These are phyloP conservation scores for Illadopsis cleaveri DNA, from an alignment of 2,113 vertebrate genomes.

Conservation along the genomic window DNA sequence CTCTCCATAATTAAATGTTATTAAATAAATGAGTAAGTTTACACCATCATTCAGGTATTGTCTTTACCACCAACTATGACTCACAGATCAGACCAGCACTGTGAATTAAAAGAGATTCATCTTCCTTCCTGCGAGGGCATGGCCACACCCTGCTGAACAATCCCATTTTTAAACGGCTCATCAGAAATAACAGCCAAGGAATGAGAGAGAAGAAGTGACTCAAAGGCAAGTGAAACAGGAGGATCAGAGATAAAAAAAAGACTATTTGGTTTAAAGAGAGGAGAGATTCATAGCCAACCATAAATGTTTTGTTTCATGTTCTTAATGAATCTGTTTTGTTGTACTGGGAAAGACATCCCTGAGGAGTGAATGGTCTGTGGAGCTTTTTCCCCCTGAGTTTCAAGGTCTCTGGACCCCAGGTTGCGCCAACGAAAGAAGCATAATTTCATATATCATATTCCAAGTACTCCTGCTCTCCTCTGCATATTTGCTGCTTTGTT, in stretches of 20 bases:
- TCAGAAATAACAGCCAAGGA: background rate
- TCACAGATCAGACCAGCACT: background rate
- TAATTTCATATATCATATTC: background rate
- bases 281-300: background rate
- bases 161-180: background rate
- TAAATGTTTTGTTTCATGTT: background rate
- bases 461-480: background rate
- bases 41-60: slow-evolving; percentile 25
- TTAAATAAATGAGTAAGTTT: slow-evolving; percentile 31
- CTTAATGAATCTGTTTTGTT: background rate
- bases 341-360: background rate
- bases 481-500: fast-evolving
- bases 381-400: background rate
- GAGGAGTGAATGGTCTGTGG: background rate
- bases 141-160: background rate
- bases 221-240: background rate
- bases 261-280: background rate
- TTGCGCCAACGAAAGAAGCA: background rate
- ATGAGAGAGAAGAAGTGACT: background rate
- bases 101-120: background rate
- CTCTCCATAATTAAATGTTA: slow-evolving; percentile 15
- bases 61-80: background rate
- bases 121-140: background rate
- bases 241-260: fast-evolving
- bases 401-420: background rate